Evolutionary conservation across 2,797 vertebrate genomes (phyloP), one percentile per base, ranked within the genome.

Genomic region (Alectoris magna): DNA sequence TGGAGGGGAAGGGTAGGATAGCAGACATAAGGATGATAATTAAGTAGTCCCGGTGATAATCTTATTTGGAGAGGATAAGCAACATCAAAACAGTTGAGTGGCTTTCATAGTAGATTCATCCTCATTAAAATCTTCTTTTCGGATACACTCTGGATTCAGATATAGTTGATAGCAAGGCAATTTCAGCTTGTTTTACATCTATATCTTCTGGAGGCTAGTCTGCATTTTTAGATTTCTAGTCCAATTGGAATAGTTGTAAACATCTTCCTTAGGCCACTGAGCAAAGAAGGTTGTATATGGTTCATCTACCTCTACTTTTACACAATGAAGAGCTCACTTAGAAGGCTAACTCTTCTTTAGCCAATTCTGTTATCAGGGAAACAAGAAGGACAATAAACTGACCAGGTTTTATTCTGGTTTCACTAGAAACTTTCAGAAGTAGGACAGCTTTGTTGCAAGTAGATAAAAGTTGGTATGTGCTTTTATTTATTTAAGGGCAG

Each of bases 191-290:
- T 0, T 88, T 94, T 67, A 81, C 46, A 36, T 84, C n/a, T 86
- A 38, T 83, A 11, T 90, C 90, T 84, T 90, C 56, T 39, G 67
- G 77, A 84, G 80, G 38, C 46, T 56, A 76, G 49, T 81, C 55
- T 86, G 43, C 60, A 67, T 95, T 94, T 94, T 86, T 78, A 81
- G 80, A 84, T 91, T 94, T 90, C 73, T 39, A 43, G 39, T 84
- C 31, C 75, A 46, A 87, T 31, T 75, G 51, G 26, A 79, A 55
- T 14, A 55, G 41, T 43, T 79, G 70, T 78, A 91, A 94, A 81
- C 26, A 59, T 48, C 49, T 83, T 77, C 60, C 62, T 82, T 76
- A 86, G 71, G 51, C 55, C 38, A 18, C 29, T 36, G 67, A 91
- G 70, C 49, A 76, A n/a, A 23, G 66, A 26, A 80, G 49, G 53